phyloP scores from a whole-genome alignment of 2,888 invertebrate genomes.

The Yponomeuta evonymella region DNA sequence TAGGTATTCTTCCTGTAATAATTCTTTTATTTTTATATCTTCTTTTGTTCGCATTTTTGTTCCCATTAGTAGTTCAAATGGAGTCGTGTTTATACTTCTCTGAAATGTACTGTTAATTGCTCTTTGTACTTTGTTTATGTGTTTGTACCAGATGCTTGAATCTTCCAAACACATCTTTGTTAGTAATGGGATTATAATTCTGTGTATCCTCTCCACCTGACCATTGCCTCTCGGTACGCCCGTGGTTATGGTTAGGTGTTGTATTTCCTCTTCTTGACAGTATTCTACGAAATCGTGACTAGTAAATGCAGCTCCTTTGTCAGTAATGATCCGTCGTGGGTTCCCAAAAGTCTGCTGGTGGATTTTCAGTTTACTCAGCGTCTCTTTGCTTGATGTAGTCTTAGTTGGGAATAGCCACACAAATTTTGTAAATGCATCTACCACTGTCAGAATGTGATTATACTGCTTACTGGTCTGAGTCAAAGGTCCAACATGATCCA shows the following conservation, averaged over 20 bases:
- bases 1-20: background rate
- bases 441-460: conserved; percentile 37
- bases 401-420: conserved; percentile 41
- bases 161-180: conserved; percentile 35
- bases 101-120: conserved; percentile 24
- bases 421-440: conserved; percentile 44
- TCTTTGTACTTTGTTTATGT: conserved; percentile 19
- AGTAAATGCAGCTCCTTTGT: conserved; percentile 41
- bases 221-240: conserved; percentile 28
- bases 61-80: conserved; percentile 30
- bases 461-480: conserved; percentile 34
- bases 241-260: conserved; percentile 31
- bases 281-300: conserved; percentile 36
- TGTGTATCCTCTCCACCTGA: conserved; percentile 30
- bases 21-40: too few species aligned
- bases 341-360: conserved; percentile 39
- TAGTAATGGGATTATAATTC: conserved; percentile 33
- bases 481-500: conserved; percentile 42
- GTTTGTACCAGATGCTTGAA: conserved; percentile 34
- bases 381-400: conserved; percentile 32
- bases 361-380: conserved; percentile 28
- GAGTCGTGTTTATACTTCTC: conserved; percentile 20
- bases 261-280: conserved; percentile 37
- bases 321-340: conserved; percentile 36
- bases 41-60: conserved; percentile 21